A percentile compares a stretch with the other conserved stretches of the same genome.
Evolutionary conservation across 2,797 vertebrate species (phyloP).

Genomic region (Sebastes cheni): DNA sequence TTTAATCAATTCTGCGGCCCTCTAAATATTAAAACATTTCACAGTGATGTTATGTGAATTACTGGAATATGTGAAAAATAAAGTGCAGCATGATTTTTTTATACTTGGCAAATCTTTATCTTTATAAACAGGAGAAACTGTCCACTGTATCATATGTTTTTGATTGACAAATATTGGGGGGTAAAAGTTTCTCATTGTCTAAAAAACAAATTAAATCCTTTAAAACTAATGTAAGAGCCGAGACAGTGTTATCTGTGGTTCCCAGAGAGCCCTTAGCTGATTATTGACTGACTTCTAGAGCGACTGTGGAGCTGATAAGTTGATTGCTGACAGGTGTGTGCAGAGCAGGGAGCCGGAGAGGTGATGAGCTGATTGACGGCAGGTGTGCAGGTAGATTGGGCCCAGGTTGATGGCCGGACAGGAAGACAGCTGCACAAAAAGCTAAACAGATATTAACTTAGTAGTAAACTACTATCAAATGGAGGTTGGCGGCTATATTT

Average conservation of each 20-base stretch:
- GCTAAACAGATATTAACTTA: conserved; percentile 50
- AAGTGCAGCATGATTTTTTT: not conserved
- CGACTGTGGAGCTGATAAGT: no score
- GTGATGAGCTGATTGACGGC: no score
- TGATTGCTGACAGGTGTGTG: no score
- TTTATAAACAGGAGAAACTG: no score
- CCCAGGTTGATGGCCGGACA: no score
- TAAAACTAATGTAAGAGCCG: not conserved
- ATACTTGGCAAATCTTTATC: not conserved
- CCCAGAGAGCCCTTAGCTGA: no score
- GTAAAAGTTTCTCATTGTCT: not conserved
- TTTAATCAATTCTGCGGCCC: not conserved
- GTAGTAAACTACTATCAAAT: conserved; percentile 59
- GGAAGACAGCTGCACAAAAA: no score
- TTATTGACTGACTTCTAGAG: no score
- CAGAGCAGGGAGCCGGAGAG: no score
- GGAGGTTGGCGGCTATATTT: conserved; percentile 7
- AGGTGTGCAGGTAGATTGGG: no score
- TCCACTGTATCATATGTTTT: not conserved
- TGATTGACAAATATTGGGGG: not conserved
- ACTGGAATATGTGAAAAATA: not conserved
- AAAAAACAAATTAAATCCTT: not conserved
- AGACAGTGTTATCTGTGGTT: no score
- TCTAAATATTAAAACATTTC: not conserved
- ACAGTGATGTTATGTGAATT: not conserved